Percentiles rank a stretch among this genome's conserved stretches.
Conservation (phyloP, 2,888 invertebrate genomes). For the Chrysolina oricalcia region DNA sequence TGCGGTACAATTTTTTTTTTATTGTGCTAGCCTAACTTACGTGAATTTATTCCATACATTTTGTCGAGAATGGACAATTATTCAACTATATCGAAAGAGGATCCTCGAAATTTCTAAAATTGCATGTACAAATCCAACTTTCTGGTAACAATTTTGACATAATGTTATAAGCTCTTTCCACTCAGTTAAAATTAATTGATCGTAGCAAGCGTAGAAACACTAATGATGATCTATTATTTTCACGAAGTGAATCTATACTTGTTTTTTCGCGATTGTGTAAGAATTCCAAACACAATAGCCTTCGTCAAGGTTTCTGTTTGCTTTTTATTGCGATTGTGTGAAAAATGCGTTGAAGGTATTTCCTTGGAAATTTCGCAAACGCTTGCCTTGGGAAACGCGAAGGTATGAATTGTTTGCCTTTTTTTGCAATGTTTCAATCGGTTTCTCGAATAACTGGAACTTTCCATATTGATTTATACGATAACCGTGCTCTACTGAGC, state of each 20-base stretch:
- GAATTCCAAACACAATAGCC: constrained; percentile 11
- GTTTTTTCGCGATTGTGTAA: constrained; percentile 12
- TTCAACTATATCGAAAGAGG: too few relatives aligned
- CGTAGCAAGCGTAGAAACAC: not conserved
- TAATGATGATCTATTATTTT: constrained; percentile 21
- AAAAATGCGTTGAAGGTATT: constrained; percentile 8
- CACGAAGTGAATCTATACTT: not conserved
- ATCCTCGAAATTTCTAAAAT: too few relatives aligned
- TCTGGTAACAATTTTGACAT: not conserved
- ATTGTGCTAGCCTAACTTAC: too few relatives aligned
- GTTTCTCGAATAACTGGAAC: constrained; percentile 40
- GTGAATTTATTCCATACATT: too few relatives aligned
- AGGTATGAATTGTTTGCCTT: not conserved
- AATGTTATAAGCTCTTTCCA: not conserved
- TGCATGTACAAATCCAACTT: not conserved
- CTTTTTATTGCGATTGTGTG: not conserved
- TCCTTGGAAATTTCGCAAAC: constrained; percentile 13
- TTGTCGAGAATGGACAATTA: too few relatives aligned
- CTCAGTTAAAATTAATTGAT: not conserved
- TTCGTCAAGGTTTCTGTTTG: constrained; percentile 6
- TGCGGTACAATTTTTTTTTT: too few relatives aligned
- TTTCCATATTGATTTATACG: not conserved
- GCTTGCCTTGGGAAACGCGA: constrained; percentile 1
- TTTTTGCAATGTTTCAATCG: constrained; percentile 38
- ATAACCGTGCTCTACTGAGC: not conserved